Evolutionary conservation across 2,113 vertebrate genomes (phyloP), one percentile per base, ranked within the genome.

Genomic region (Strigops habroptila): DNA sequence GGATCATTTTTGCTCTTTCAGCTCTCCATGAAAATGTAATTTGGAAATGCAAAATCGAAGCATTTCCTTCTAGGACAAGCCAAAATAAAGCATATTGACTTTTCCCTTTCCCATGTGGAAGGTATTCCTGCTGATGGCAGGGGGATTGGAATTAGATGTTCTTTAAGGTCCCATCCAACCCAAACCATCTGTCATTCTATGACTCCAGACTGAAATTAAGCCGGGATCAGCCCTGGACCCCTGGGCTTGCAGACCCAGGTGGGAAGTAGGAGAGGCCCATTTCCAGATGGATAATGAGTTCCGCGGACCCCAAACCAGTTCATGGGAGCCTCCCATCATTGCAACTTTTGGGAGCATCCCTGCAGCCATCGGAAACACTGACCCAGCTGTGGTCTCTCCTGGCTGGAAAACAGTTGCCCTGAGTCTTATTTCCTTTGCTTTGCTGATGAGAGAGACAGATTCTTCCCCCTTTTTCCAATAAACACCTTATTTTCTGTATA

Each of bases 51-150:
- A 55, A 82, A 79, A 35, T 60, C 13, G 11, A 52, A 27, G 6
- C 0, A 0, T 35, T 53, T 28, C 27, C 1, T 0, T 60, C 53
- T 30, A 18, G 22, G 62, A 41, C 8, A 7, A 67, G 33, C 10
- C 30, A 5, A 31, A 44, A 14, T 1, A 24, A 10, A 75, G 15
- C 12, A 0, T 79, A 35, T 25, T 4, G 30, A 13, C 18, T 73
- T 81, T 57, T 30, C 39, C 39, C 9, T 85, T 88, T 21, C 28
- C 28, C 1, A 0, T 1, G 0, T 31, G 1, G 57, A 59, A 59
- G 33, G 14, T 59, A 33, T 59, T 33, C 33, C 57, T 35, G 57
- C 33, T 33, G 33, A 59, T 59, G n/a, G 57, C 22, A 10, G 14
- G 14, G 49, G 57, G 57, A 9, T 16, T 59, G 57, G 57, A 59